Percentiles rank a stretch among this genome's conserved stretches.
Conservation (phyloP, 1,140 invertebrate species). For the Maniola jurtina region DNA sequence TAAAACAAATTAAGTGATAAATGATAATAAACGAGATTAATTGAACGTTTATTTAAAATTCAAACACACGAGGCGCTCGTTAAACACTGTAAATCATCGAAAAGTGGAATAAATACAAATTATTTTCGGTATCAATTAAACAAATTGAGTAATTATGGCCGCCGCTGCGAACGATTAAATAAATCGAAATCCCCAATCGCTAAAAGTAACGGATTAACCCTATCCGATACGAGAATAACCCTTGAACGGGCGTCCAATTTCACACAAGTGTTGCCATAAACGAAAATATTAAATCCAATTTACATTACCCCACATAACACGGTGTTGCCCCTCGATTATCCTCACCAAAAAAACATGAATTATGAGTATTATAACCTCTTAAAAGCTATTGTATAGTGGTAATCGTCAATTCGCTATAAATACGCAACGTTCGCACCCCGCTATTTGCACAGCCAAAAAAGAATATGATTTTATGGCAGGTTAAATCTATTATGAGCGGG, state of each 20-base stretch:
- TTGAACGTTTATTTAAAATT: slow-evolving; percentile 14
- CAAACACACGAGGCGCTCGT: slow-evolving; percentile 8
- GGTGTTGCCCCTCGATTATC: slow-evolving; percentile 61
- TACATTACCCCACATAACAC: slow-evolving; percentile 52
- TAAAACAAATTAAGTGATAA: slow-evolving; percentile 6
- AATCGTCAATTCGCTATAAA: slow-evolving; percentile 63
- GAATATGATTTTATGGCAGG: slow-evolving; percentile 76
- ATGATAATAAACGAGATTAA: not conserved
- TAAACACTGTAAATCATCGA: slow-evolving; percentile 29
- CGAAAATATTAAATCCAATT: slow-evolving; percentile 78
- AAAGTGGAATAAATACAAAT: slow-evolving; percentile 30
- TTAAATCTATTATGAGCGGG: slow-evolving; percentile 75
- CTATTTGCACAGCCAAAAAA: slow-evolving; percentile 60
- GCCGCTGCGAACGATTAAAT: slow-evolving; percentile 26
- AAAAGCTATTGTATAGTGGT: slow-evolving; percentile 57
- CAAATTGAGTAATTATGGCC: slow-evolving; percentile 33
- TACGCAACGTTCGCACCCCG: slow-evolving; percentile 52
- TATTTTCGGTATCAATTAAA: slow-evolving; percentile 35
- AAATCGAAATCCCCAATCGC: slow-evolving; percentile 17
- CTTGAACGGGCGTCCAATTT: slow-evolving; percentile 72
- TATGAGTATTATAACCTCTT: slow-evolving; percentile 73
- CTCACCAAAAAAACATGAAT: slow-evolving; percentile 60
- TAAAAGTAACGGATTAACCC: slow-evolving; percentile 55
- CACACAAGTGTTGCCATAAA: slow-evolving; percentile 72
- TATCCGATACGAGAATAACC: slow-evolving; percentile 50